These are phyloP conservation scores for Anthoscopus minutus DNA, from an alignment of 2,113 vertebrate species.

Conservation along the genomic window DNA sequence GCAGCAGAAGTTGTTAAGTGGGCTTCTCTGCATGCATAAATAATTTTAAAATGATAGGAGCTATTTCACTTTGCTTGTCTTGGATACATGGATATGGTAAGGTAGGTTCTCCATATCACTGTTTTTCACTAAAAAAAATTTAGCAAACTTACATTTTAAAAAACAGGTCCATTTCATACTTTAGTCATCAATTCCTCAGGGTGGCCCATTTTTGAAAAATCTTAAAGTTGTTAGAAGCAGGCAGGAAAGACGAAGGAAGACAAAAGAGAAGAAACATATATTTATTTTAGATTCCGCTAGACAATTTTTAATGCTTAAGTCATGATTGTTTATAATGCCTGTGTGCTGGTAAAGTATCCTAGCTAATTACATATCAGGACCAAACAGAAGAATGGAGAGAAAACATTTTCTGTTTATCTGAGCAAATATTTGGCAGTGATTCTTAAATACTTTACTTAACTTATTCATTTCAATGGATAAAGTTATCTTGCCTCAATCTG, in stretches of 20 bases:
- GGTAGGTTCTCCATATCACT: neutral
- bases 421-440: neutral
- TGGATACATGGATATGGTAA: neutral
- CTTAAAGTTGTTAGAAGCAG: neutral
- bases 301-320: neutral
- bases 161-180: neutral
- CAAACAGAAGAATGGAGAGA: neutral
- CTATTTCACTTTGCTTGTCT: neutral
- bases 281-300: neutral
- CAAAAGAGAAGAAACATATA: neutral
- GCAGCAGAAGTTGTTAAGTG: neutral
- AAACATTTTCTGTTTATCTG: neutral
- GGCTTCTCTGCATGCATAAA: neutral
- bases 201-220: rapidly evolving
- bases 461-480: neutral
- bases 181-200: neutral
- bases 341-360: rapidly evolving
- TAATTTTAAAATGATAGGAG: neutral
- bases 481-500: neutral
- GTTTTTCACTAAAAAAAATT: neutral
- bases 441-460: neutral
- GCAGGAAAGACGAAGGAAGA: neutral
- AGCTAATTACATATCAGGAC: neutral
- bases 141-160: neutral
- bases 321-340: neutral